A percentile compares a stretch with the other conserved stretches of the same genome.
These are phyloP conservation scores for Hoplostethus atlanticus DNA, from an alignment of 2,797 vertebrate species.

Conservation along the genomic window DNA sequence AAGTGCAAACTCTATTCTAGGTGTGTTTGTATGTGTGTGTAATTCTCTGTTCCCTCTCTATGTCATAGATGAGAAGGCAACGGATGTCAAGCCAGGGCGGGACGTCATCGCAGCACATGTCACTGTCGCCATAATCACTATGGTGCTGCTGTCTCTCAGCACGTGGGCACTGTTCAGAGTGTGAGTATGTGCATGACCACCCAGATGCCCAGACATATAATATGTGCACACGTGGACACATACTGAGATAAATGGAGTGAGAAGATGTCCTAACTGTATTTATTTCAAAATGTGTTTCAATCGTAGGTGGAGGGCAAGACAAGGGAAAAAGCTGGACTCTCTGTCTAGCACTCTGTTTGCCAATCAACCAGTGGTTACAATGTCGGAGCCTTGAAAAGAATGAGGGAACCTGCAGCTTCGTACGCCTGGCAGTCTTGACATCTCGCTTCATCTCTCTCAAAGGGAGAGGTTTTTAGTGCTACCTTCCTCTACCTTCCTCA, in stretches of 20 bases:
- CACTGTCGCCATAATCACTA: constrained; percentile 24
- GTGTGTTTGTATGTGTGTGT: constrained; percentile 14
- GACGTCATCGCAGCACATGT: constrained; percentile 5
- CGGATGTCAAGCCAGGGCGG: constrained; percentile 1
- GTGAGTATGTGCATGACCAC: constrained; percentile 46
- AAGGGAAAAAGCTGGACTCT: constrained; percentile 42
- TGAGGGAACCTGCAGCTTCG: background rate
- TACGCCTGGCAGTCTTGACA: background rate
- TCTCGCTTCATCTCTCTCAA: background rate
- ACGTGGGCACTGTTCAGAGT: constrained; percentile 32
- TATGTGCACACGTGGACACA: background rate
- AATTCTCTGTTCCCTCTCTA: background rate
- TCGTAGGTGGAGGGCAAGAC: constrained; percentile 36
- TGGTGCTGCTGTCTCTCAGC: constrained; percentile 48
- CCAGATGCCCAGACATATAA: background rate
- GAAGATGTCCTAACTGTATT: background rate
- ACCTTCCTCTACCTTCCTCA: background rate
- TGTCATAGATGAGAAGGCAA: background rate
- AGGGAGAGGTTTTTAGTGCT: background rate
- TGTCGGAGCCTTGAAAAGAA: background rate
- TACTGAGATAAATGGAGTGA: background rate
- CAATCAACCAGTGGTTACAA: background rate
- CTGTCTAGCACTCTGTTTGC: constrained; percentile 34
- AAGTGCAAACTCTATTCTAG: background rate
- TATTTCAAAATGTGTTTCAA: background rate